Evolutionary conservation across 2,888 invertebrate genomes (phyloP), one percentile per base, ranked within the genome.

Genomic region (Atrina japonica): DNA sequence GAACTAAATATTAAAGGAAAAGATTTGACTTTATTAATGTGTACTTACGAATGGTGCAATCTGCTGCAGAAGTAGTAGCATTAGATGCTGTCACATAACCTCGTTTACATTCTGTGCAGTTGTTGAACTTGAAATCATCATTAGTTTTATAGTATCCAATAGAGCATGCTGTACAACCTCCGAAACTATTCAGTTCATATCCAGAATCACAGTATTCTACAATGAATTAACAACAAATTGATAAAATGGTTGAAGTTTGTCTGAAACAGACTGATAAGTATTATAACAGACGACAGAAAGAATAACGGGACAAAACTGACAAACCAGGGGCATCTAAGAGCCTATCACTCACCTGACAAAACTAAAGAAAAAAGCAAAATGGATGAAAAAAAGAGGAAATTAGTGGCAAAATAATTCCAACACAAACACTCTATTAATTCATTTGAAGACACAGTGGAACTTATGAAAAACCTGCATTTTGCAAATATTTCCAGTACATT

Each of bases 201-300:
- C 81, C 81, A 64, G 73, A 69, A 1, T 89, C 98, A 98, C 81
- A 81, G 43, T 69, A 81, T 7, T 14, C 80, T 80, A 73, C 18
- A 66, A 73, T 18, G 30, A 27, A 45, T 43, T 16, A 11, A 18
- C n/a, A n/a, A n/a, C n/a, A n/a, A n/a, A n/a, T n/a, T n/a, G n/a
- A n/a, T n/a, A n/a, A n/a, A n/a, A n/a, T n/a, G n/a, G n/a, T n/a
- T n/a, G n/a, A n/a, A n/a, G n/a, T n/a, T n/a, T n/a, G 3, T 6
- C 14, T 27, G 6, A 49, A 47, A 3, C 23, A 14, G 11, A 47
- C 2, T n/a, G 25, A 21, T 25, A 9, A 49, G 9, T 18, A 25
- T 49, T 21, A 2, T 18, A 25, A 23, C 23, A 6, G 25, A 5
- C 25, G 9, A 25, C 11, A 23, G 5, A 49, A n/a, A n/a, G n/a